Conservation (phyloP, 2,113 vertebrate species). For the Pomatostomus ruficeps region DNA sequence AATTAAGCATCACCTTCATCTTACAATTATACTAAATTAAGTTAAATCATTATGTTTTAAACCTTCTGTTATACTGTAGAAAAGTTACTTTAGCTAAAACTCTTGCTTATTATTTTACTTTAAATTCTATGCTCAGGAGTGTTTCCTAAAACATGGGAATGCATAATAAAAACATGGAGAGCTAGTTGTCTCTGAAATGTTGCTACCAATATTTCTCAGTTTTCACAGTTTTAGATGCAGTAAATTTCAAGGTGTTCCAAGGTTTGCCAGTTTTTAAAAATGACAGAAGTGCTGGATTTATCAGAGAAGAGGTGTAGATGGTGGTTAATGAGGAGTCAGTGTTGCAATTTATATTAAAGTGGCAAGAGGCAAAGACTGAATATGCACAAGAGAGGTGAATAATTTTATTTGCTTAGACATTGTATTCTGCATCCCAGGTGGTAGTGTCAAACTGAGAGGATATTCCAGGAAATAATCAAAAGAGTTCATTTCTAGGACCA, state of each 20-base stretch:
- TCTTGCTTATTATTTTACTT: not conserved
- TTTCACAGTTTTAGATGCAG: not conserved
- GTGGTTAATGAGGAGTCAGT: not conserved
- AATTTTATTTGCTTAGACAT: not conserved
- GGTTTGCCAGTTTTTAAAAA: not conserved
- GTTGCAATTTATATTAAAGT: not conserved
- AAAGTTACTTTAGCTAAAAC: not conserved
- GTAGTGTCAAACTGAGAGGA: not conserved
- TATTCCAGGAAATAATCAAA: constrained; percentile 15
- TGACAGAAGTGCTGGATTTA: not conserved
- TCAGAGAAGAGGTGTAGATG: not conserved
- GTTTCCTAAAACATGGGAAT: not conserved
- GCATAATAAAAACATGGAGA: not conserved
- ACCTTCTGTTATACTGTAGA: not conserved
- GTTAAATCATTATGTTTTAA: constrained; percentile 8
- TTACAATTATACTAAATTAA: not conserved
- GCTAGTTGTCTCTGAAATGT: not conserved
- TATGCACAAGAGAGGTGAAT: not conserved
- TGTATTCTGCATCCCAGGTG: not conserved
- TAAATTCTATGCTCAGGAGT: not conserved
- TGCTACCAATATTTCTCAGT: not conserved
- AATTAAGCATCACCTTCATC: not conserved
- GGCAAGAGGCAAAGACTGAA: not conserved
- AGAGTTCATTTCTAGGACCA: not conserved
- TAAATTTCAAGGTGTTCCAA: not conserved